Evolutionary conservation across 2,797 vertebrate species (phyloP), one percentile per base, ranked within the genome.

Genomic region (Nannoperca obscura): DNA sequence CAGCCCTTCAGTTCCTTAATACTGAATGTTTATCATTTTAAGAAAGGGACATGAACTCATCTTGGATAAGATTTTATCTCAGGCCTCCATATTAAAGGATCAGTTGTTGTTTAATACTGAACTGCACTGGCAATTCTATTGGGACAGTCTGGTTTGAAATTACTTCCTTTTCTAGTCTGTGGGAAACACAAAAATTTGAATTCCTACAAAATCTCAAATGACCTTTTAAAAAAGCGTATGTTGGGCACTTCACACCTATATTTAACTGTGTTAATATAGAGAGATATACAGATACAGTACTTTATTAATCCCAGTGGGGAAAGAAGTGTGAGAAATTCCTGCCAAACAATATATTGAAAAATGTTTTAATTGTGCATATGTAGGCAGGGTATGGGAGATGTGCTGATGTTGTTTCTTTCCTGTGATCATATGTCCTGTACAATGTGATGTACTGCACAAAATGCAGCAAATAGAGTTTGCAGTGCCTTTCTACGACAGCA

Each of bases 21-120:
- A 53, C 22, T 66, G 34, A 60, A 27, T 60, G 36, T 34, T 53
- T 17, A 55, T 62, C 34, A 75, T 50, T 69, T 53, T 49, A 62
- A 78, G 53, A 65, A 78, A 42, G 32, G 24, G 44, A 63, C 32
- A 73, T n/a, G 30, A 65, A 53, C 14, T 71, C 15, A 7, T 59
- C 17, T 19, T 10, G 1, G 38, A 71, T 60, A 42, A 64, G 20
- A 62, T 80, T 62, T 62, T 47, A 73, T 68, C 49, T 52, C 30
- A 62, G 36, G 54, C n/a, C 6, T 47, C 7, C 19, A 24, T 58
- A 74, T 74, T 27, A 74, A 10, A 42, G 44, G 7, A 75, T 69
- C 32, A 61, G 47, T 20, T 65, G 72, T 30, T 77, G 62, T 69
- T 64, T 44, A 74, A 52, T 40, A 54, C n/a, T 63, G 19, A 57